A percentile compares a stretch with the other conserved stretches of the same genome.
Evolutionary conservation across 2,113 vertebrate species (phyloP).

Genomic region (Theropithecus gelada): DNA sequence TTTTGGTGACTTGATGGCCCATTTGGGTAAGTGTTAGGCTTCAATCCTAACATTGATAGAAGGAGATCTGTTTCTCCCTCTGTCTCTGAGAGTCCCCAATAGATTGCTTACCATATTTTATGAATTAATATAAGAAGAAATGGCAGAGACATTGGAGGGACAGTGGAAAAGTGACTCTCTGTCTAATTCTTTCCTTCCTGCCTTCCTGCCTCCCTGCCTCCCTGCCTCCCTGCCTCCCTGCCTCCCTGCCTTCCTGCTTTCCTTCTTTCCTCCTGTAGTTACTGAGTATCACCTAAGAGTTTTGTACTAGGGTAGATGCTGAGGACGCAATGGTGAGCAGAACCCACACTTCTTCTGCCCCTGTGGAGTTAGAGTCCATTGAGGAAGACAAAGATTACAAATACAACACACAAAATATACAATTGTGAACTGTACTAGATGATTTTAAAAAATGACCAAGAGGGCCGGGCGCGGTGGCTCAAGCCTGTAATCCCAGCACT

Average conservation of each 20-base stretch:
- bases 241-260: too few species aligned
- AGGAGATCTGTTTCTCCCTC: neutral
- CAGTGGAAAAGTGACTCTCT: neutral
- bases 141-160: neutral
- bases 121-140: conserved; percentile 9
- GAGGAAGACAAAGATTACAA: neutral
- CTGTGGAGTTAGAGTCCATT: neutral
- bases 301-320: neutral
- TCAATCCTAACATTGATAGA: neutral
- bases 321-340: neutral
- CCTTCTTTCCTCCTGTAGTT: neutral
- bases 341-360: neutral
- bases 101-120: neutral
- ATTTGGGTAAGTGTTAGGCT: neutral
- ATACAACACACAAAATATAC: neutral
- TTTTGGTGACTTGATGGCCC: neutral
- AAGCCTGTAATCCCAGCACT: too few species aligned
- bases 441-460: neutral
- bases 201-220: neutral
- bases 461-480: too few species aligned
- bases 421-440: neutral
- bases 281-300: neutral
- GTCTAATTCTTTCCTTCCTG: rapidly evolving
- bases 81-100: neutral
- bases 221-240: rapidly evolving